A percentile compares a stretch with the other conserved stretches of the same genome.
Conservation (phyloP, 2,113 vertebrate genomes). For the Agelaius phoeniceus region DNA sequence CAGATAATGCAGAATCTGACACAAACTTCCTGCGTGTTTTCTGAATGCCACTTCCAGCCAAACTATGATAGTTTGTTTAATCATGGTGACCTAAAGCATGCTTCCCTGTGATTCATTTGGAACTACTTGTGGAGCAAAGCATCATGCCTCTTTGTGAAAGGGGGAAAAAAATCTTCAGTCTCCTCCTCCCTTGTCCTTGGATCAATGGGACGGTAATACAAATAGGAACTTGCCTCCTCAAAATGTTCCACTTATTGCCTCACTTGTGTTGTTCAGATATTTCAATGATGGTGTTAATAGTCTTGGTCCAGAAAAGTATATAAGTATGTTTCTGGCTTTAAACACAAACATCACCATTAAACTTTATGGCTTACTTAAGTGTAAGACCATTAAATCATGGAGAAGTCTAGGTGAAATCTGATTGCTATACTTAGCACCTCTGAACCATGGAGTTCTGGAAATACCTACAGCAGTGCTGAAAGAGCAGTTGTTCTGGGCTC, state of each 20-base stretch:
- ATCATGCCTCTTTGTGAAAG: background rate
- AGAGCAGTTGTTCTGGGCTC: background rate
- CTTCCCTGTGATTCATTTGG: background rate
- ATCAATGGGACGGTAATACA: background rate
- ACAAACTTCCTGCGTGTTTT: background rate
- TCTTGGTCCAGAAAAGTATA: background rate
- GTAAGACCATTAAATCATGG: background rate
- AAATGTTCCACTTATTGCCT: background rate
- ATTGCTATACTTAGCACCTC: conserved; percentile 15
- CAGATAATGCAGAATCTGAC: background rate
- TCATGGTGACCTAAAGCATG: background rate
- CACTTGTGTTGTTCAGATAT: background rate
- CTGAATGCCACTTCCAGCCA: background rate
- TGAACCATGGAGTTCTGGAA: background rate
- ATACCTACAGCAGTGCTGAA: conserved; percentile 4
- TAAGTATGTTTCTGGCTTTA: background rate
- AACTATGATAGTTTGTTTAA: background rate
- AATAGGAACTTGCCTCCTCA: background rate
- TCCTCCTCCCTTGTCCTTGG: background rate
- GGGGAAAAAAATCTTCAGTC: background rate
- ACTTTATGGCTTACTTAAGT: background rate
- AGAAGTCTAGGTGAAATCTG: background rate
- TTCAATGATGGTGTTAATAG: background rate
- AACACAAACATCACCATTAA: background rate
- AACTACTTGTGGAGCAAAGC: background rate